Evolutionary conservation across 2,888 invertebrate species (phyloP), one percentile per base, ranked within the genome.

Genomic region (Microplitis manilae): DNA sequence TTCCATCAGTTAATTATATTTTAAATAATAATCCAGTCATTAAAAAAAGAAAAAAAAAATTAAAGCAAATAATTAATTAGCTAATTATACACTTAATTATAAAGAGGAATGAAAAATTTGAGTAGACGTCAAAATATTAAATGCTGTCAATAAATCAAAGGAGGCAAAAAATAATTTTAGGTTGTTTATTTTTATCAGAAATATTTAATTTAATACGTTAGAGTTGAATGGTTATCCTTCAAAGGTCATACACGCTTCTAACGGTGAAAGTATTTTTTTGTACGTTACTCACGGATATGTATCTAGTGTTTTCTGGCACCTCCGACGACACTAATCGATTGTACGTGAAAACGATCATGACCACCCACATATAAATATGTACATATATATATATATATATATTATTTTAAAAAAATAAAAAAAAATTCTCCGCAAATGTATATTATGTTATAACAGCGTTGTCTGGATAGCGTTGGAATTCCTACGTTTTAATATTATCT

Each of bases 381-480:
- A 30, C 65, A 13, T 50, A 13, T 50, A 30, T 30, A 30, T 50
- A 9, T n/a, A n/a, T n/a, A n/a, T 17, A 17, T 17, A 17, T 17
- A 17, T 50, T 50, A 13, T 13, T 50, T 50, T 9, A 13, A 50
- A 2, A 50, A 50, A 65, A 30, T 30, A 13, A 38, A 65, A 65
- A 65, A 30, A 9, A 65, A 30, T 65, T 13, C 65, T 13, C 65
- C 65, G 20, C 30, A 65, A 65, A 65, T 65, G 65, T 50, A 50
- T 50, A 50, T 50, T 8, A 50, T 50, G 50, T 50, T 50, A 50
- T 50, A 50, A 50, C 30, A 30, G 4, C 13, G 50, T 50, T 50
- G 50, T 50, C 50, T 50, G 50, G 50, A 38, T 65, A 38, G 8
- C 65, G 65, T 65, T 30, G 20, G 38, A 30, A 65, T 30, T 65